Evolutionary conservation across 2,797 vertebrate species (phyloP).

Genomic region (Coendou prehensilis): DNA sequence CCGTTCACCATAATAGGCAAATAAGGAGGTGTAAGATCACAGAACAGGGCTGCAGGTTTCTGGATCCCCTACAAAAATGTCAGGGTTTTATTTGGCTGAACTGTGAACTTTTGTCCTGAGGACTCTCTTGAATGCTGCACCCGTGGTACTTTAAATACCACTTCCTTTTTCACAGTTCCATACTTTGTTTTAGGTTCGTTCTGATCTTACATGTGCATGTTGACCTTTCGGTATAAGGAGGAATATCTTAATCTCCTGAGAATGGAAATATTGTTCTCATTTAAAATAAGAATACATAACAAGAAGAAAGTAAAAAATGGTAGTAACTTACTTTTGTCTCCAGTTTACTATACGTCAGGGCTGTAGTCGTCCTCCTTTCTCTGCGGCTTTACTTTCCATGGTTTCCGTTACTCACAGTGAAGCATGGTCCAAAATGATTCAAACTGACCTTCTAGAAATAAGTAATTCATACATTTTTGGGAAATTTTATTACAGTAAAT

Average conservation of each 20-base stretch:
- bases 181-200: background rate
- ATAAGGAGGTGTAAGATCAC: background rate
- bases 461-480: background rate
- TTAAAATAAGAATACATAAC: background rate
- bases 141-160: background rate
- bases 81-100: background rate
- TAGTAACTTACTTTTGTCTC: background rate
- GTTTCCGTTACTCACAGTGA: background rate
- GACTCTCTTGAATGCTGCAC: background rate
- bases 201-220: background rate
- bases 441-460: background rate
- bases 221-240: background rate
- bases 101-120: background rate
- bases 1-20: background rate
- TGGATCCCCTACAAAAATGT: background rate
- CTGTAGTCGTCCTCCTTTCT: background rate
- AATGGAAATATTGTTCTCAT: background rate
- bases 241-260: background rate
- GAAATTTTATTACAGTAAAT: background rate
- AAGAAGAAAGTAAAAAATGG: background rate
- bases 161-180: background rate
- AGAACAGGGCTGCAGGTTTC: background rate
- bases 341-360: background rate
- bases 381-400: background rate
- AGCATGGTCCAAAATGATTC: background rate